Percentiles rank a stretch among this genome's conserved stretches.
phyloP scores from a whole-genome alignment of 2,113 vertebrate genomes.

The Microtus pennsylvanicus region DNA sequence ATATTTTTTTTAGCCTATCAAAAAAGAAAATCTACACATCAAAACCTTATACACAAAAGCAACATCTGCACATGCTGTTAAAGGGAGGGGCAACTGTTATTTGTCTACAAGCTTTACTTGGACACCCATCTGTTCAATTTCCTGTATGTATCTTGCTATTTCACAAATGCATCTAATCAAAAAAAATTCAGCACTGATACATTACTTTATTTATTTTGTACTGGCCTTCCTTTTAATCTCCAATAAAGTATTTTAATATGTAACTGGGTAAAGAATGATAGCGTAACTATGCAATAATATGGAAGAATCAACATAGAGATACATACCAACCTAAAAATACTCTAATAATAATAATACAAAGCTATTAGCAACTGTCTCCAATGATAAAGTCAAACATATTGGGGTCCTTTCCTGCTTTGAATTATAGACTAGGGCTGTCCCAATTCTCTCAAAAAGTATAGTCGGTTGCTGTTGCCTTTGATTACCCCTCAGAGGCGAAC shows the following conservation, averaged over 20 bases:
- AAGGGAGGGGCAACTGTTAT: neutral
- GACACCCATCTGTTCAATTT: neutral
- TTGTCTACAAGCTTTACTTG: neutral
- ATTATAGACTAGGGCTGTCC: neutral
- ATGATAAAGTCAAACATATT: neutral
- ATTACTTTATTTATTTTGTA: neutral
- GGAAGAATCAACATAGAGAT: neutral
- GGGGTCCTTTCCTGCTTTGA: neutral
- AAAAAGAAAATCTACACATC: neutral
- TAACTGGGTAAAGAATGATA: neutral
- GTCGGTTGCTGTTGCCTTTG: neutral
- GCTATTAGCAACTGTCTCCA: neutral
- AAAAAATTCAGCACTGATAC: neutral
- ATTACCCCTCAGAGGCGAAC: neutral
- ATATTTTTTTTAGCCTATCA: neutral
- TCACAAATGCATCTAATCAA: neutral
- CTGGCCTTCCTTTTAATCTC: neutral
- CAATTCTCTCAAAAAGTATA: neutral
- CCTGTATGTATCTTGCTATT: neutral
- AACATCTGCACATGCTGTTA: fast-evolving
- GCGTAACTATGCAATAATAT: neutral
- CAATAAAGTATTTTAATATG: neutral
- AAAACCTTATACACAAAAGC: neutral
- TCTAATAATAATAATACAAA: neutral
- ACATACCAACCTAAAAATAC: neutral